Evolutionary conservation across 2,888 invertebrate genomes (phyloP), one percentile per base, ranked within the genome.

Genomic region (Cabera pusaria): DNA sequence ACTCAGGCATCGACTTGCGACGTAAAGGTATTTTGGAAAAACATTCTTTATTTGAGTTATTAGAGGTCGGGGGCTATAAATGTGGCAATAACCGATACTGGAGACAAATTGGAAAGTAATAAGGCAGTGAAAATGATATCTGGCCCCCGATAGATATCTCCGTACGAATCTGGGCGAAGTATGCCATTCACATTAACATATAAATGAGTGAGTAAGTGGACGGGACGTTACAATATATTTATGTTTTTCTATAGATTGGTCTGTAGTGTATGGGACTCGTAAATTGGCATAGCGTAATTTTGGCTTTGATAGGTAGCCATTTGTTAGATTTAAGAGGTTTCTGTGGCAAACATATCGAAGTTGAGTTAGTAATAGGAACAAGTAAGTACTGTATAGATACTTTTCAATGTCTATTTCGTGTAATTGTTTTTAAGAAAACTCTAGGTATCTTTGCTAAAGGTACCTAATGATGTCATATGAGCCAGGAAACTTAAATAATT

Each of bases 31-130:
- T 64, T 68, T 50, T 35, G 32, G 34, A 47, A 56, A 59, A 46
- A 44, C 46, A 51, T 46, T 44, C 40, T 50, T 56, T 51, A 50
- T 40, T 53, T 56, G 26, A 36, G 7, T 60, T 54, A 50, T 52
- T 66, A 78, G 64, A 64, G 56, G 61, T 46, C 63, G 61, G 50
- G 68, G 65, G 68, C 66, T 65, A 81, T 85, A 86, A 85, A 86
- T 73, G 69, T 55, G 64, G 64, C 79, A 79, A 86, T 83, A 87
- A 83, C 85, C 81, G 77, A 86, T 85, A 78, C 64, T 72, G 62
- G 71, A 72, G 83, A 85, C 79, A 87, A 88, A 88, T 88, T 87
- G 88, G 88, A 87, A 87, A 88, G 76, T 87, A 87, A 88, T 87
- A 86, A 84, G 80, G 70, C 86, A 77, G 86, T 86, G 87, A 83